Conservation (phyloP, 2,113 vertebrate genomes). For the Dryoscopus gambensis region DNA sequence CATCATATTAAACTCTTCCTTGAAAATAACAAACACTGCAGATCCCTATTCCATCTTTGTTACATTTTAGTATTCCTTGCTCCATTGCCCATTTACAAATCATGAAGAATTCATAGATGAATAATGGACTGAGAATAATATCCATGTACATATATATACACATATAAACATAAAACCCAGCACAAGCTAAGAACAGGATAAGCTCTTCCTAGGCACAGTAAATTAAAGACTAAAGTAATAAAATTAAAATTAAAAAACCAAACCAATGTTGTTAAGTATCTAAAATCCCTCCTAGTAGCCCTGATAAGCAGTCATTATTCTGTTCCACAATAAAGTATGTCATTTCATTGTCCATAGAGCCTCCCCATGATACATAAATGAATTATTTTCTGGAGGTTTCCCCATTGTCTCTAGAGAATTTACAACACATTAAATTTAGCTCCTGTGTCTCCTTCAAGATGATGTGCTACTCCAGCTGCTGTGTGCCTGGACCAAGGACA, state of each 20-base stretch:
- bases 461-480: not conserved
- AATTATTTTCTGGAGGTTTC: not conserved
- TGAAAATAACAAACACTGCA: not conserved
- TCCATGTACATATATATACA: not conserved
- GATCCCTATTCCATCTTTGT: not conserved
- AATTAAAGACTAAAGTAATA: not conserved
- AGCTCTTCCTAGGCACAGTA: not conserved
- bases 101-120: slow-evolving; percentile 18
- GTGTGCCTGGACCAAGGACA: not conserved
- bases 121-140: not conserved
- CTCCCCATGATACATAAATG: not conserved
- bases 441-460: not conserved
- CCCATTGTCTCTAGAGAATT: not conserved
- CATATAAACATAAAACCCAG: not conserved
- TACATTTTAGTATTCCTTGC: not conserved
- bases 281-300: not conserved
- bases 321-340: not conserved
- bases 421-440: not conserved
- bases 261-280: not conserved
- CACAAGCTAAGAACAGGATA: not conserved
- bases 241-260: not conserved
- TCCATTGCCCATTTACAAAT: not conserved
- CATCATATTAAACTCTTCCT: not conserved
- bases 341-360: not conserved
- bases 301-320: not conserved